Base-by-base conservation (phyloP, 2,113 vertebrate species). In the Donacobius atricapilla region DNA sequence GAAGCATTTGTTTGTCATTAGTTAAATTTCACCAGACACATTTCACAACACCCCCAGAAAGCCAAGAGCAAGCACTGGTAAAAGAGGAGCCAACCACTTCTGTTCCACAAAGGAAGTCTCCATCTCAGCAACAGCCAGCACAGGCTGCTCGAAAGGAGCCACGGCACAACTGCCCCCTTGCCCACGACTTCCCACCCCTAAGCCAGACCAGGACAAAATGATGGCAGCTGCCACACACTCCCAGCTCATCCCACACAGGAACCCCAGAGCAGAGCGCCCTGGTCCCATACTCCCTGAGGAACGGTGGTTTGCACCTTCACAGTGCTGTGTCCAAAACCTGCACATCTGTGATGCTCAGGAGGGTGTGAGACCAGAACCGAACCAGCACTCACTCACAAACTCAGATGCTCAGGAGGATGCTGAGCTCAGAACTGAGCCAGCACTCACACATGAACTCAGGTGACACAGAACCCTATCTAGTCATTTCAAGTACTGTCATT, bases 181-280 rank as follows among this genome's bases (percentile, higher is more conserved):
- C 18, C 31, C 30, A 5, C 0, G 3, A 10, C 47, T 47, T 28
- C 69, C 2, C 10, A 47, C 16, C n/a, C 24, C 9, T 2, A 23
- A 51, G 28, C 24, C 22, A 40, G 39, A 60, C 9, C 18, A 30
- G 5, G 1, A 35, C 6, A 28, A 50, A 23, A 28, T 5, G 1
- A 9, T 1, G 2, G 69, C 0, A 0, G 30, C 78, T 53, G 27
- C 33, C 48, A 9, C 1, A 2, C 20, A 8, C 3, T 4, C 60
- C 65, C 57, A 24, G 79, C 24, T 37, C 56, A 22, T 10, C 57
- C 37, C 13, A 33, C 53, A 15, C 21, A 12, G 57, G 53, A 50
- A 4, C 19, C 37, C n/a, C 5, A 5, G 50, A 50, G 69, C 42
- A 51, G 44, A 35, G 44, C 2, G 0, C 27, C 4, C 7, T 19